These are phyloP conservation scores for Micronycteris hirsuta DNA, from an alignment of 2,113 vertebrate genomes.

Conservation along the genomic window DNA sequence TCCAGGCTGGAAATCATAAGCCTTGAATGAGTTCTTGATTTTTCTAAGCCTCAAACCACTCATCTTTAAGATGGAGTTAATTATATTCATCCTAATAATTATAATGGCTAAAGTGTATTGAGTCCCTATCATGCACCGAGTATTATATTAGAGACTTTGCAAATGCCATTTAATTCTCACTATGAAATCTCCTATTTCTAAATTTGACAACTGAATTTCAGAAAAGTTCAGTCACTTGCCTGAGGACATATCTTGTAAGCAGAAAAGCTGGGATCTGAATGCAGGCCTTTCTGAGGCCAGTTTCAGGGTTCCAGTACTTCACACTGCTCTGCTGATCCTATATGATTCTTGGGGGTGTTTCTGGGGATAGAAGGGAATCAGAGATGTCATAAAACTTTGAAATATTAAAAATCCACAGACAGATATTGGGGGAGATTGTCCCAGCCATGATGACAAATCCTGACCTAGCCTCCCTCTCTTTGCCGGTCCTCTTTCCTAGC, in stretches of 20 bases:
- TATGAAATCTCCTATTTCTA: neutral
- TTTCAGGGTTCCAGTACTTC: neutral
- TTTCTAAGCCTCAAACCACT: conserved; percentile 22
- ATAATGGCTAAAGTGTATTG: neutral
- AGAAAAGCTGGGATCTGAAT: neutral
- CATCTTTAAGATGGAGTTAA: conserved; percentile 5
- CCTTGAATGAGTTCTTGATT: neutral
- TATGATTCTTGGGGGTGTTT: neutral
- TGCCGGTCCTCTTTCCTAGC: neutral
- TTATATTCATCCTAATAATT: neutral
- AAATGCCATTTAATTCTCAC: neutral
- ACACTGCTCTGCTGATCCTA: neutral
- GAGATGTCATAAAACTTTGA: conserved; percentile 16
- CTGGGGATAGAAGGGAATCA: neutral
- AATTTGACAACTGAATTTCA: neutral
- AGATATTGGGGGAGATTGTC: neutral
- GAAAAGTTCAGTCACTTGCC: conserved; percentile 16
- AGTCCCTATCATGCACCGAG: neutral
- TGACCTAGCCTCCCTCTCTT: neutral
- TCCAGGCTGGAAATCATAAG: neutral
- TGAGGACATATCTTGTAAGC: neutral
- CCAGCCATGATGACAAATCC: neutral
- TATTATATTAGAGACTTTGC: neutral
- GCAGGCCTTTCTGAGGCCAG: neutral
- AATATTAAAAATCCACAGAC: neutral